phyloP scores from a whole-genome alignment of 2,888 invertebrate species.

The Sialis fuliginosa region DNA sequence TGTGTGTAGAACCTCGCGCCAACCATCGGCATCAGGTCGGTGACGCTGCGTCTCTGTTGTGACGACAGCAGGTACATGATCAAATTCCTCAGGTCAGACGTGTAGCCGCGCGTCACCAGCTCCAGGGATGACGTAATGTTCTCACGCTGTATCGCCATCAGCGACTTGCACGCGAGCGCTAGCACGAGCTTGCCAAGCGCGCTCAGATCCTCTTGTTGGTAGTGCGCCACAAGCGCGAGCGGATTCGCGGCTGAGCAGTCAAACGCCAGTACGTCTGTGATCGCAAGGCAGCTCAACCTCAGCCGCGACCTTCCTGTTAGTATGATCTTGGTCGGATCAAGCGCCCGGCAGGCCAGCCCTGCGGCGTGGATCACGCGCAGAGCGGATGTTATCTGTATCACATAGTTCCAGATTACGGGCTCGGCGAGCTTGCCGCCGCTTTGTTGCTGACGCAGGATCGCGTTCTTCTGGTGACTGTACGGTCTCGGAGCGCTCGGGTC shows the following conservation, averaged over 20 bases:
- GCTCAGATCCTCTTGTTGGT: constrained; percentile 79
- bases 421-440: constrained; percentile 61
- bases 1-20: constrained; percentile 94
- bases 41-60: constrained; percentile 56
- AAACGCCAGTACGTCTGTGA: constrained; percentile 63
- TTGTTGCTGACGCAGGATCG: constrained; percentile 57
- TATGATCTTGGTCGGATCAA: constrained; percentile 87
- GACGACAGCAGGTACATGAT: constrained; percentile 71
- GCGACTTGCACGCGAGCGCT: constrained; percentile 82
- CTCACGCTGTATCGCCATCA: constrained; percentile 72
- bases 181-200: constrained; percentile 81
- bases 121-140: constrained; percentile 79
- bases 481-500: constrained; percentile 67
- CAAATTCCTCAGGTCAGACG: constrained; percentile 83
- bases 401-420: constrained; percentile 83
- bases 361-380: constrained; percentile 74
- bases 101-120: constrained; percentile 77
- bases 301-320: constrained; percentile 39
- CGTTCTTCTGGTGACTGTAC: constrained; percentile 68
- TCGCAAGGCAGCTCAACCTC: constrained; percentile 63
- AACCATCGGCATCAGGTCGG: constrained; percentile 98
- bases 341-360: constrained; percentile 58
- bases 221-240: constrained; percentile 46
- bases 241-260: constrained; percentile 52
- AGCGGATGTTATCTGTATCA: constrained; percentile 89